Evolutionary conservation across 2,888 invertebrate species (phyloP).

Genomic region (Penaeus monodon): DNA sequence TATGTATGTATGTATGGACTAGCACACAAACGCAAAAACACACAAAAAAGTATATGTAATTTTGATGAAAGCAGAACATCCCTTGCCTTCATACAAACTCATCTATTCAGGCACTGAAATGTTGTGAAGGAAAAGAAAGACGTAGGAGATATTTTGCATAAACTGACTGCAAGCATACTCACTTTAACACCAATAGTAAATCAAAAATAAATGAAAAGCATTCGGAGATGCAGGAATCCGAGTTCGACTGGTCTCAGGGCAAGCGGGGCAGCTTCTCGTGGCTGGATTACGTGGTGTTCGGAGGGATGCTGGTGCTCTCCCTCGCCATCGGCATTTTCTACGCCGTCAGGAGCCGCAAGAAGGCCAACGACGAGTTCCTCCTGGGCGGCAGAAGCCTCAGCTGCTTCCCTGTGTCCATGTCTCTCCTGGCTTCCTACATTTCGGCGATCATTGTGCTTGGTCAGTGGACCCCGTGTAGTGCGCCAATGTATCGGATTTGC

Average conservation of each 20-base stretch:
- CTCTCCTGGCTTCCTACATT: constrained; percentile 69
- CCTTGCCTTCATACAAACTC: too few species aligned
- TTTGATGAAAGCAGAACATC: too few species aligned
- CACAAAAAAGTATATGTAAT: neutral
- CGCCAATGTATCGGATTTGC: too few species aligned
- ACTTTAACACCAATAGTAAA: too few species aligned
- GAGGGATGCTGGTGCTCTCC: constrained; percentile 68
- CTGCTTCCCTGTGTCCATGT: constrained; percentile 69
- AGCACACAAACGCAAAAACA: neutral
- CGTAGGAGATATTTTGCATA: too few species aligned
- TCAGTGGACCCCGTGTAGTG: constrained; percentile 3
- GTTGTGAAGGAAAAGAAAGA: too few species aligned
- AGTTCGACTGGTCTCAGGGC: neutral
- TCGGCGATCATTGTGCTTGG: constrained; percentile 68
- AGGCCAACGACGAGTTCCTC: constrained; percentile 71
- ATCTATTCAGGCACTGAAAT: too few species aligned
- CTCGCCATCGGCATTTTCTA: constrained; percentile 69
- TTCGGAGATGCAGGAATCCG: constrained; percentile 15
- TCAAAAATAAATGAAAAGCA: too few species aligned
- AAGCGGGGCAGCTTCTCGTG: constrained; percentile 5
- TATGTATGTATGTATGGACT: neutral
- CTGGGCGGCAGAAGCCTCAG: constrained; percentile 69
- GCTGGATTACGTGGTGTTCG: constrained; percentile 68
- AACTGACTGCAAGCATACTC: too few species aligned
- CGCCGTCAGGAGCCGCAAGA: constrained; percentile 74